Evolutionary conservation across 2,113 vertebrate genomes (phyloP), one percentile per base, ranked within the genome.

Genomic region (Serinus canaria): DNA sequence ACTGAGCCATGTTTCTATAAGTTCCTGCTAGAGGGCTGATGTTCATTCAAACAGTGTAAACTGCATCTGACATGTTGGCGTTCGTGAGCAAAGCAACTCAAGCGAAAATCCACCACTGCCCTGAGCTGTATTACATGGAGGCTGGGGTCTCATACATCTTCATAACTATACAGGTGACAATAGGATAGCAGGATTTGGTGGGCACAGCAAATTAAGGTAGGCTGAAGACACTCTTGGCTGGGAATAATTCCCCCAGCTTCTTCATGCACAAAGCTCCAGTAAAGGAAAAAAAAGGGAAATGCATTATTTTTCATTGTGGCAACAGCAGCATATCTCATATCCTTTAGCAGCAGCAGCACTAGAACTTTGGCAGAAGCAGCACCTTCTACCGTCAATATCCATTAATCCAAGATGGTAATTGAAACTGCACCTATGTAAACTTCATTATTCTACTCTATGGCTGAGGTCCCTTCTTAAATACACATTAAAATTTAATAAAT

Each of bases 41-140:
- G 96, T 67, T 97, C 96, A 95, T 87, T 96, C 92, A 96, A 89
- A 97, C 92, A 93, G 78, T 3, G 78, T 96, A 96, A 97, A 97
- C 93, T 94, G 86, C 95, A 96, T 95, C 93, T 97, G 97, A 97
- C 97, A 94, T 83, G 87, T 55, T 62, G 80, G 93, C 11, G 0
- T 73, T 73, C 83, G 95, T 83, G 95, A 63, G 89, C 91, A 92
- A 83, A 95, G 92, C 90, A 96, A 89, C 85, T 93, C 89, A 52
- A 96, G 96, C 44, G 10, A 95, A 97, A 97, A 94, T 50, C 94
- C 92, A 73, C 64, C 56, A 62, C 81, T 85, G 96, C 97, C 96
- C 90, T 94, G 74, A 97, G 97, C 95, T 91, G 94, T 91, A 72
- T 69, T 90, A 56, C 91, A 28, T 15, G 3, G 66, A 90, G 82